phyloP scores from a whole-genome alignment of 2,888 invertebrate species.

The Scaeva pyrastri region DNA sequence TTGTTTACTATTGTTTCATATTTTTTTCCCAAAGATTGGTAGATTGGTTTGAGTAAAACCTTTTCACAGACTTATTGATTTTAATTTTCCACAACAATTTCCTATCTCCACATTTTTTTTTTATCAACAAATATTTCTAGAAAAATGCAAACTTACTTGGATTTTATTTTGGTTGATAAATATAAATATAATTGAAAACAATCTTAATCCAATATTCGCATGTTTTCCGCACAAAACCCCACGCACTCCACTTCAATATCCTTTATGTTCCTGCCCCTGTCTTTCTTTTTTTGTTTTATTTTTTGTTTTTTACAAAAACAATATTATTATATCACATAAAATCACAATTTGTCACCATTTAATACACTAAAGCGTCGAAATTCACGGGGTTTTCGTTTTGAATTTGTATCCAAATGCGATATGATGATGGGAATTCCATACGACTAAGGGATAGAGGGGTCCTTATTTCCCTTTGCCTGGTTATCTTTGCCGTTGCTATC shows the following conservation, averaged over 20 bases:
- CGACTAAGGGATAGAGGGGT: constrained; percentile 20
- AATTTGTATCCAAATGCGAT: neutral
- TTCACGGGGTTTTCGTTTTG: constrained; percentile 39
- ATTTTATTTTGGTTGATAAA: neutral
- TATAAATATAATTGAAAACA: neutral
- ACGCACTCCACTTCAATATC: neutral
- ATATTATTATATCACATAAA: constrained; percentile 23
- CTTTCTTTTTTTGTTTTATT: neutral
- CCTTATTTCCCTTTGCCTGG: constrained; percentile 27
- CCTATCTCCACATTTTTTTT: too few relatives aligned
- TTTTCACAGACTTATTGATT: too few relatives aligned
- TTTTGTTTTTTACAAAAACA: neutral
- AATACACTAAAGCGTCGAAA: constrained; percentile 42
- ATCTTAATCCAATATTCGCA: constrained; percentile 9
- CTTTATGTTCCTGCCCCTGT: neutral
- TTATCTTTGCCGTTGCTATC: constrained; percentile 59
- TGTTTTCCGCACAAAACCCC: neutral
- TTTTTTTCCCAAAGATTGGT: too few relatives aligned
- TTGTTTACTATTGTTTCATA: too few relatives aligned
- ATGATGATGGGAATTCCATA: constrained; percentile 43
- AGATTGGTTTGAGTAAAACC: too few relatives aligned
- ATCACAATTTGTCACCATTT: constrained; percentile 38
- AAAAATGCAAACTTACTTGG: neutral
- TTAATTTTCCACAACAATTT: too few relatives aligned
- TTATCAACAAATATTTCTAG: neutral